Conservation (phyloP, 2,797 vertebrate species). For the Enteromius fasciolatus region DNA sequence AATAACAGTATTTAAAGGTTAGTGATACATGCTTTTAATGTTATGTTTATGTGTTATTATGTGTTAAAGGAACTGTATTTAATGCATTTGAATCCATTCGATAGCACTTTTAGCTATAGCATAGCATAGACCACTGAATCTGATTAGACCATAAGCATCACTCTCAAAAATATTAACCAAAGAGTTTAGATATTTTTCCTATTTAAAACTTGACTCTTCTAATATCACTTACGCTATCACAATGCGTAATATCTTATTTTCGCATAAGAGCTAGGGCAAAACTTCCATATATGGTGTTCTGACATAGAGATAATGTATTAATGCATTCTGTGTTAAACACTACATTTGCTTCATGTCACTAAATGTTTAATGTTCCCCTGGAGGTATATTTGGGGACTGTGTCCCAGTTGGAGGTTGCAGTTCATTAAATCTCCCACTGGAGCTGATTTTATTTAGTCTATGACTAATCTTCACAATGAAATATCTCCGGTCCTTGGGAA, state of each 20-base stretch:
- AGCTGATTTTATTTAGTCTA: slow-evolving; percentile 53
- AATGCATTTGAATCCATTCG: too few species aligned
- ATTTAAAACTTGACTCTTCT: too few species aligned
- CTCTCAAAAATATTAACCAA: too few species aligned
- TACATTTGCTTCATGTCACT: slow-evolving; percentile 8
- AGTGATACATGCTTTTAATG: neutral
- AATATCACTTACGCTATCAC: too few species aligned
- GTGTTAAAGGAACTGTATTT: too few species aligned
- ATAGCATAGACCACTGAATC: too few species aligned
- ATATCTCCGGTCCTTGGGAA: slow-evolving; percentile 53
- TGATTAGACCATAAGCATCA: too few species aligned
- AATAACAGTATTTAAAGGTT: neutral
- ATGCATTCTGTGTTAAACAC: slow-evolving; percentile 17
- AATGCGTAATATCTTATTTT: too few species aligned
- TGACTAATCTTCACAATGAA: slow-evolving; percentile 49
- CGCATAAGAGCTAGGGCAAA: neutral
- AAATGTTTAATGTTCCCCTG: slow-evolving; percentile 37
- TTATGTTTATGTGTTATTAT: neutral
- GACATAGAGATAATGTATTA: neutral
- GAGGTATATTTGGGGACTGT: slow-evolving; percentile 44
- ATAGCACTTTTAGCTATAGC: too few species aligned
- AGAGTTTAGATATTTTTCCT: too few species aligned
- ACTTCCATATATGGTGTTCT: slow-evolving; percentile 18
- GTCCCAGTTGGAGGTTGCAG: slow-evolving; percentile 18
- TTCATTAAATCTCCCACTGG: slow-evolving; percentile 49